phyloP scores from a whole-genome alignment of 2,113 vertebrate genomes.

The Rissa tridactyla region DNA sequence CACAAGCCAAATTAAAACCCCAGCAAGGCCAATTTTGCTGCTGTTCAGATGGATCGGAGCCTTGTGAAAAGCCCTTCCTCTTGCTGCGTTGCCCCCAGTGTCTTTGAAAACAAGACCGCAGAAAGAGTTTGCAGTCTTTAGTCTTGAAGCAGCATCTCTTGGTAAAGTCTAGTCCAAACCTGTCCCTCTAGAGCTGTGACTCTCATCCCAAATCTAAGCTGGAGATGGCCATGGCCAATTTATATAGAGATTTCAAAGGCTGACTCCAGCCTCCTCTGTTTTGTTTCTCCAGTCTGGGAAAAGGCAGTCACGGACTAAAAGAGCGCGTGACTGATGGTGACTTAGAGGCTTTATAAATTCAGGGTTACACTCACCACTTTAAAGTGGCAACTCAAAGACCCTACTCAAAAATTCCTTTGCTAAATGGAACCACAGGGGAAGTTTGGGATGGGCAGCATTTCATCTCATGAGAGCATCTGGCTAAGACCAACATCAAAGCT shows the following conservation, averaged over 20 bases:
- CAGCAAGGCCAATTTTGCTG: neutral
- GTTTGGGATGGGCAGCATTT: conserved; percentile 25
- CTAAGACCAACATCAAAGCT: conserved; percentile 8
- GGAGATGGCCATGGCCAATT: neutral
- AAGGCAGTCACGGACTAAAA: neutral
- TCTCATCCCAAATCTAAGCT: neutral
- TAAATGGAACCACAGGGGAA: neutral
- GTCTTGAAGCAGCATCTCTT: neutral
- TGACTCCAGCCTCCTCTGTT: neutral
- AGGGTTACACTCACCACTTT: conserved; percentile 11
- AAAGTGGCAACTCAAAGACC: neutral
- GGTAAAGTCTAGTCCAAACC: neutral
- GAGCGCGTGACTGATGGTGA: neutral
- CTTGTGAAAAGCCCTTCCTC: neutral
- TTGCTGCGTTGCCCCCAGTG: neutral
- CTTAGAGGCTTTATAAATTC: neutral
- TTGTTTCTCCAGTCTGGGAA: neutral
- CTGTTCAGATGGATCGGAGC: neutral
- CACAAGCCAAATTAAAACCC: neutral
- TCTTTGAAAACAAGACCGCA: neutral
- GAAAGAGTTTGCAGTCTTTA: neutral
- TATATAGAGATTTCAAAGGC: neutral
- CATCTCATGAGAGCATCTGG: neutral
- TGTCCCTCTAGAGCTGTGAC: neutral
- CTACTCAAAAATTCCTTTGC: conserved; percentile 15